These are phyloP conservation scores for Eupelmus urozonus DNA, from an alignment of 2,888 invertebrate genomes.

Conservation along the genomic window DNA sequence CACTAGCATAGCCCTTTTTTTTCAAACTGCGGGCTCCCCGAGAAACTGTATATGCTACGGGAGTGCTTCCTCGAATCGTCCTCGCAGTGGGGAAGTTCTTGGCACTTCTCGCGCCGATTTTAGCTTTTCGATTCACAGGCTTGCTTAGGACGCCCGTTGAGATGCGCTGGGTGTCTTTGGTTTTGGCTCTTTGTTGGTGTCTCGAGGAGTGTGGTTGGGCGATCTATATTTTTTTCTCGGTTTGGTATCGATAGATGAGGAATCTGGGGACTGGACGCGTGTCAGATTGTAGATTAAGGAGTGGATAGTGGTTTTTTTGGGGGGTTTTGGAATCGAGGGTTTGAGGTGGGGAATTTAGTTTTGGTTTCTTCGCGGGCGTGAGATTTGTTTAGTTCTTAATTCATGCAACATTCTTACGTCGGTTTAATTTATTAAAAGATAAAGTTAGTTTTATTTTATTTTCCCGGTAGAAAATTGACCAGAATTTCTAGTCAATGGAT, in stretches of 20 bases:
- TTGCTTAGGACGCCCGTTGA: conserved; percentile 25
- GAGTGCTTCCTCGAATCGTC: conserved; percentile 13
- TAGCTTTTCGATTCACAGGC: conserved; percentile 12
- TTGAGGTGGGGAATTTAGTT: conserved; percentile 4
- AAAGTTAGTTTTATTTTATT: no score
- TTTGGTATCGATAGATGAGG: background rate
- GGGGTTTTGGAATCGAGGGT: background rate
- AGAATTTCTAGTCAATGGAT: no score
- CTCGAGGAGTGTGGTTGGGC: background rate
- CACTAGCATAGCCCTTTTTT: background rate
- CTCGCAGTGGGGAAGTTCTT: conserved; percentile 52
- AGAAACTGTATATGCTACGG: background rate
- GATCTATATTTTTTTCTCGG: background rate
- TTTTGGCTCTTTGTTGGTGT: background rate
- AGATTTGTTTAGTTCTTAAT: background rate
- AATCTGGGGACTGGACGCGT: conserved; percentile 1
- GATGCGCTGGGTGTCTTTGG: background rate
- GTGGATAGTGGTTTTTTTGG: background rate
- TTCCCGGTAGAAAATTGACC: no score
- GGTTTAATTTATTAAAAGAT: no score
- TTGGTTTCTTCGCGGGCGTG: background rate
- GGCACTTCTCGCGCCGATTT: conserved; percentile 34
- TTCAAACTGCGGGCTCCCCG: no score
- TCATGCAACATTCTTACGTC: background rate
- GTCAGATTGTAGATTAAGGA: conserved; percentile 44